A percentile compares a stretch with the other conserved stretches of the same genome.
Evolutionary conservation across 2,797 vertebrate genomes (phyloP).

Genomic region (Urosaurus nigricauda): DNA sequence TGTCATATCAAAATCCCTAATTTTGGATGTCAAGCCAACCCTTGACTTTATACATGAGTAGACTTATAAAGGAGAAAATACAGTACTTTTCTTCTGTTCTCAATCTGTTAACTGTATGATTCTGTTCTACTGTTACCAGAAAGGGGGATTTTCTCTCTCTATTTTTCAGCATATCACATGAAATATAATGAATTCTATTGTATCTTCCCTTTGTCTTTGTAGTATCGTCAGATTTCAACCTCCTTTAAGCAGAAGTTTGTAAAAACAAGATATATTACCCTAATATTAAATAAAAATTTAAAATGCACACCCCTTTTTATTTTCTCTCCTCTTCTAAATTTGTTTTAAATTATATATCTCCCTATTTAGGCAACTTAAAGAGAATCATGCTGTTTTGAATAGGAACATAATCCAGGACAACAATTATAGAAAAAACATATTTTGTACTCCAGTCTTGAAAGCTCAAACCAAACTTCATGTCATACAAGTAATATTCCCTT

Average conservation of each 20-base stretch:
- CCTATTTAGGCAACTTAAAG: background rate
- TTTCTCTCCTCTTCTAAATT: background rate
- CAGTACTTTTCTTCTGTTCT: background rate
- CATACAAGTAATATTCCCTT: background rate
- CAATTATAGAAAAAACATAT: background rate
- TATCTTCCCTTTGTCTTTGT: background rate
- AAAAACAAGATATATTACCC: background rate
- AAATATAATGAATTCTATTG: background rate
- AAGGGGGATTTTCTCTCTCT: background rate
- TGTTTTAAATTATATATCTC: background rate
- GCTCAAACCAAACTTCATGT: background rate
- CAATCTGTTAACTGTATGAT: background rate
- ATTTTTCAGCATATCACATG: background rate
- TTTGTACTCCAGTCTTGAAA: too few species aligned
- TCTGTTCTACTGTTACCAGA: background rate
- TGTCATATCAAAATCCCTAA: too few species aligned
- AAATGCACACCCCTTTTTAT: background rate
- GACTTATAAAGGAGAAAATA: too few species aligned
- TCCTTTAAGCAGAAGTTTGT: background rate
- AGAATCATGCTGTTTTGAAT: background rate
- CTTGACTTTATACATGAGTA: too few species aligned
- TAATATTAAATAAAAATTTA: background rate
- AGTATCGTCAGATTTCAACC: background rate
- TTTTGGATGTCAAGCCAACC: too few species aligned
- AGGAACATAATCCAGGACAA: background rate